Percentiles rank a stretch among this genome's conserved stretches.
Evolutionary conservation across 2,888 invertebrate genomes (phyloP).

Genomic region (Mechanitis mazaeus): DNA sequence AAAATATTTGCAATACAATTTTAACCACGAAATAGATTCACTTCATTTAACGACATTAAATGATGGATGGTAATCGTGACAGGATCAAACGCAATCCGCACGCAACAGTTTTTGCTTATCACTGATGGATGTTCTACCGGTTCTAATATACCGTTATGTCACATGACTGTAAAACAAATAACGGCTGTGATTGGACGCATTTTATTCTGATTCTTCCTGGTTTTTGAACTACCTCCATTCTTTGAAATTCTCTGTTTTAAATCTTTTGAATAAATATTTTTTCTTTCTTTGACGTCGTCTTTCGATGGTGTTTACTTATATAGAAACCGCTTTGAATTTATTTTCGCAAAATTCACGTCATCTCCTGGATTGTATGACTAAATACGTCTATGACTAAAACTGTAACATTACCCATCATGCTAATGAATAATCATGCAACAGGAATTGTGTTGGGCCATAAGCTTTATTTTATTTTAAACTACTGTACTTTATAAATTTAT

Average conservation of each 20-base stretch:
- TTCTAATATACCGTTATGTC: slow-evolving; percentile 39
- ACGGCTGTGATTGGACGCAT: slow-evolving; percentile 9
- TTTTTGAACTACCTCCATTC: not conserved
- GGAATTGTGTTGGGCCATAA: slow-evolving; percentile 15
- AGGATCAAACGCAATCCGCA: slow-evolving; percentile 28
- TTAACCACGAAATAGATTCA: slow-evolving; percentile 7
- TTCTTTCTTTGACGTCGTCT: slow-evolving; percentile 10
- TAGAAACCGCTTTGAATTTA: slow-evolving; percentile 45
- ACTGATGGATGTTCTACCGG: slow-evolving; percentile 28
- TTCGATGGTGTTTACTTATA: slow-evolving; percentile 50
- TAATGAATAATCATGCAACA: slow-evolving; percentile 50
- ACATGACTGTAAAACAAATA: slow-evolving; percentile 13
- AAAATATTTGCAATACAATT: slow-evolving; percentile 2
- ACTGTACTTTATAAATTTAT: not conserved
- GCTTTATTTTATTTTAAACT: slow-evolving; percentile 10
- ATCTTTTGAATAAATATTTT: not conserved
- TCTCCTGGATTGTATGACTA: slow-evolving; percentile 57
- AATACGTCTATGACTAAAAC: slow-evolving; percentile 59
- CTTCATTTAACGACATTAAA: slow-evolving; percentile 12
- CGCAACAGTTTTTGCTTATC: slow-evolving; percentile 42
- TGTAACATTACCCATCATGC: slow-evolving; percentile 43
- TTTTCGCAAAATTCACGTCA: slow-evolving; percentile 66
- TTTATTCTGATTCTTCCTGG: not conserved
- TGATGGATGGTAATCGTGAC: slow-evolving; percentile 39
- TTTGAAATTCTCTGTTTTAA: not conserved